These are phyloP conservation scores for Dendrocincla tyrannina DNA, from an alignment of 2,797 vertebrate species.

Conservation along the genomic window DNA sequence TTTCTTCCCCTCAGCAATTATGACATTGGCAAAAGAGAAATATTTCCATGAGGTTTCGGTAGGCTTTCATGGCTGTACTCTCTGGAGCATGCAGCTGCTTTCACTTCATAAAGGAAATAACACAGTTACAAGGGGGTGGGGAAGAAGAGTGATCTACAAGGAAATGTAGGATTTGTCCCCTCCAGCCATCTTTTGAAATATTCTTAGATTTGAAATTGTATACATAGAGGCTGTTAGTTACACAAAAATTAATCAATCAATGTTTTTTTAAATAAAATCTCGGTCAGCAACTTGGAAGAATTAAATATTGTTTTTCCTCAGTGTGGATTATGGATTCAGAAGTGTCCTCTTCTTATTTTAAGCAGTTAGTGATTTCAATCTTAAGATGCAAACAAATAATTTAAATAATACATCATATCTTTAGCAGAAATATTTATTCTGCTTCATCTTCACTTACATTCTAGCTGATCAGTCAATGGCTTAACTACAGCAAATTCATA, in stretches of 20 bases:
- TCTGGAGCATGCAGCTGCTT: neutral
- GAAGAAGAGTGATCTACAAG: neutral
- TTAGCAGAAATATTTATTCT: conserved; percentile 30
- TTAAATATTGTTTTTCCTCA: neutral
- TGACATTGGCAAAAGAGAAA: neutral
- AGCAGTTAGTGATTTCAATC: neutral
- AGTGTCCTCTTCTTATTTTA: neutral
- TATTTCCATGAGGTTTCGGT: neutral
- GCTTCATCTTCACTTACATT: conserved; percentile 14
- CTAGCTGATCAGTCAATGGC: neutral
- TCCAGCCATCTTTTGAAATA: neutral
- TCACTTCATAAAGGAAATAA: neutral
- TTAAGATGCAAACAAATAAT: neutral
- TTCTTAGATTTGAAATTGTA: neutral
- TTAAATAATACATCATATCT: neutral
- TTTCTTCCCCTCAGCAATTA: neutral
- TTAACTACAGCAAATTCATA: neutral
- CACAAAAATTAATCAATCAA: neutral
- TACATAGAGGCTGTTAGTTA: neutral
- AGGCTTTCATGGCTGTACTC: neutral
- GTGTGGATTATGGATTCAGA: neutral
- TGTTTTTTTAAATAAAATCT: neutral
- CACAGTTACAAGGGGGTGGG: neutral
- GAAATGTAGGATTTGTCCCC: neutral
- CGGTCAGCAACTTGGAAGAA: neutral